Percentiles rank a stretch among this genome's conserved stretches.
Evolutionary conservation across 1,140 invertebrate species (phyloP).

Genomic region (Drosophila melanica): DNA sequence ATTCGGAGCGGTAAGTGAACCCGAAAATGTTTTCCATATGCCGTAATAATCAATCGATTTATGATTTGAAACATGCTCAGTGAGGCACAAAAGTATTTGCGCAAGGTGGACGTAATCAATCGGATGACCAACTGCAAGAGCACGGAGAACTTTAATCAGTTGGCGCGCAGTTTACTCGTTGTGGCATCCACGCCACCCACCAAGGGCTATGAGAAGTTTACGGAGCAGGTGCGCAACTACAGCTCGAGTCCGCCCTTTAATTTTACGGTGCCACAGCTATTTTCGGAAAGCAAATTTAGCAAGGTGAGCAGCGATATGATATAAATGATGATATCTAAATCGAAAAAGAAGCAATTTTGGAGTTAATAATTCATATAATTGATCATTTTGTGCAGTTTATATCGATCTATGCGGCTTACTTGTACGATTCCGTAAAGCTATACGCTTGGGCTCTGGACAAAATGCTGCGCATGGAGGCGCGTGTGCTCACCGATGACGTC

Average conservation of each 20-base stretch:
- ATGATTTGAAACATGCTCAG: conserved; percentile 66
- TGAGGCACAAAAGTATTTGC: conserved; percentile 93
- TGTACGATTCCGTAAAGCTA: conserved; percentile 97
- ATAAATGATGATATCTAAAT: too few species aligned
- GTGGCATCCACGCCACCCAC: conserved; percentile 92
- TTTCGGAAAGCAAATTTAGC: conserved; percentile 85
- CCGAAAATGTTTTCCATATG: background rate
- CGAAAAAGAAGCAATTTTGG: too few species aligned
- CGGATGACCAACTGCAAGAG: conserved; percentile 87
- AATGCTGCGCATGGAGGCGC: conserved; percentile 87
- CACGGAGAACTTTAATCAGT: conserved; percentile 88
- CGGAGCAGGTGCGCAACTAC: conserved; percentile 90
- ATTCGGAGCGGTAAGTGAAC: conserved; percentile 82
- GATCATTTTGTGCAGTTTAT: conserved; percentile 88
- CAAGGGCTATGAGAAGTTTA: conserved; percentile 90
- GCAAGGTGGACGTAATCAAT: conserved; percentile 88
- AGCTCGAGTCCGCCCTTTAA: conserved; percentile 86
- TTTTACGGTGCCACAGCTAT: conserved; percentile 81
- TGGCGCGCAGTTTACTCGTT: conserved; percentile 92
- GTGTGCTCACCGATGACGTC: conserved; percentile 86
- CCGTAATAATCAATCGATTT: background rate
- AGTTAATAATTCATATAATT: background rate
- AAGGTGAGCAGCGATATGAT: conserved; percentile 84
- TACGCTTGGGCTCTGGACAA: conserved; percentile 94
- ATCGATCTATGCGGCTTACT: conserved; percentile 96